Evolutionary conservation across 2,888 invertebrate species (phyloP), one percentile per base, ranked within the genome.

Genomic region (Acholoe squamosa): DNA sequence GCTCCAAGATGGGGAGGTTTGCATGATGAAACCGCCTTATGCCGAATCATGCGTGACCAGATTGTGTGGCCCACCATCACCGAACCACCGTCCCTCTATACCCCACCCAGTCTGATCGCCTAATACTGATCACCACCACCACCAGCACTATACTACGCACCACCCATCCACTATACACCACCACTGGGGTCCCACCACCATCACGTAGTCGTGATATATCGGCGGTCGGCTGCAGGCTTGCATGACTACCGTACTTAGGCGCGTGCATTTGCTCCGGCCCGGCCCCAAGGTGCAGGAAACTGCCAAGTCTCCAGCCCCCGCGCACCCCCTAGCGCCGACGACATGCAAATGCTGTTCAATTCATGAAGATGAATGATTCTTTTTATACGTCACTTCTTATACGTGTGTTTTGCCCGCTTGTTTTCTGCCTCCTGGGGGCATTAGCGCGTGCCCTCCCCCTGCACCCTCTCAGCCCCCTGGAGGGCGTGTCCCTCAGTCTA

Each of bases 311-410:
- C 84, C 84, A 84, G 51, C 43, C n/a, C 77, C 51, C 84, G 43
- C 84, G 43, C 84, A 14, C 84, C 19, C 28, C 25, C 84, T 22
- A 33, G 34, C 43, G n/a, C 43, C 43, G 71, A 51, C 84, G 84
- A 84, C 84, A 84, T 84, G 84, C 84, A 84, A 84, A 84, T 84
- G 84, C 84, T 84, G 43, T 84, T 84, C 84, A 84, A 84, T 84
- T 84, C 84, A 84, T 84, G 84, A 84, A 84, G 84, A 84, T 84
- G 84, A 84, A 84, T 84, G 84, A 84, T 34, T 84, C 84, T 84
- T 84, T 84, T 84, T 84, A 84, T 84, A 84, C 84, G 43, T 51
- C 84, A 51, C 43, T 84, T 84, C 43, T 84, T 84, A 84, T 84
- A 31, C 43, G 51, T 84, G 84, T 84, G 22, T 84, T 84, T 84